Percentiles rank a stretch among this genome's conserved stretches.
phyloP scores from a whole-genome alignment of 2,797 vertebrate species.

The Argyrosomus regius region DNA sequence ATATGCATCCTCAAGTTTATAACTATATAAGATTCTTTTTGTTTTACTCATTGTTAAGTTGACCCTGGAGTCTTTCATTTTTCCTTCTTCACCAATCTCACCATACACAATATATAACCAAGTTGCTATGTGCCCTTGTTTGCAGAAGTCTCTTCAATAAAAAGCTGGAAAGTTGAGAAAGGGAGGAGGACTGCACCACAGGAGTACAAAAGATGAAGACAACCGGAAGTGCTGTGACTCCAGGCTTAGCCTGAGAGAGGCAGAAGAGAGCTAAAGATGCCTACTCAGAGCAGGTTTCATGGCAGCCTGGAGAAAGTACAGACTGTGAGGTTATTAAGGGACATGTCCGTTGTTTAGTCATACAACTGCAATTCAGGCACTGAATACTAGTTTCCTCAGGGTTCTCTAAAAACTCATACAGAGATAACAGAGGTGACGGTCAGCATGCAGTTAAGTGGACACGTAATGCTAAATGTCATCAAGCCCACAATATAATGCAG shows the following conservation, averaged over 20 bases:
- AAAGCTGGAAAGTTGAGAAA: constrained; percentile 40
- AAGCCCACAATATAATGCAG: background rate
- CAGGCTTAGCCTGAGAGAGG: constrained; percentile 65
- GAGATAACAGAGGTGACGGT: background rate
- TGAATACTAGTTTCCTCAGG: constrained; percentile 39
- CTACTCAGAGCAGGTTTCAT: background rate
- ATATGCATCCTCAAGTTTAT: background rate
- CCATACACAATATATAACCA: constrained; percentile 16
- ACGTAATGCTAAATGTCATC: background rate
- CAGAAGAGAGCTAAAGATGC: constrained; percentile 72
- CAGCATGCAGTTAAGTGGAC: background rate
- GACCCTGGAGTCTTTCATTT: background rate
- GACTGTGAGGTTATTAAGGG: constrained; percentile 63
- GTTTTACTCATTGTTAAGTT: background rate
- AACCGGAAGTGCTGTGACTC: constrained; percentile 80
- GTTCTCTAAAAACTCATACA: background rate
- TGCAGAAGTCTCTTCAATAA: constrained; percentile 50
- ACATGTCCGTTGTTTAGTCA: constrained; percentile 48
- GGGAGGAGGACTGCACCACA: constrained; percentile 68
- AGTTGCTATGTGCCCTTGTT: constrained; percentile 28
- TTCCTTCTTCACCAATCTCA: constrained; percentile 7
- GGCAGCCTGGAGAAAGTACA: constrained; percentile 24
- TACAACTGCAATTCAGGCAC: constrained; percentile 23
- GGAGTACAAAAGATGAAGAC: constrained; percentile 58
- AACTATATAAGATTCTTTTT: background rate